Base-by-base conservation (phyloP, 2,888 invertebrate genomes). In the Aelia acuminata region DNA sequence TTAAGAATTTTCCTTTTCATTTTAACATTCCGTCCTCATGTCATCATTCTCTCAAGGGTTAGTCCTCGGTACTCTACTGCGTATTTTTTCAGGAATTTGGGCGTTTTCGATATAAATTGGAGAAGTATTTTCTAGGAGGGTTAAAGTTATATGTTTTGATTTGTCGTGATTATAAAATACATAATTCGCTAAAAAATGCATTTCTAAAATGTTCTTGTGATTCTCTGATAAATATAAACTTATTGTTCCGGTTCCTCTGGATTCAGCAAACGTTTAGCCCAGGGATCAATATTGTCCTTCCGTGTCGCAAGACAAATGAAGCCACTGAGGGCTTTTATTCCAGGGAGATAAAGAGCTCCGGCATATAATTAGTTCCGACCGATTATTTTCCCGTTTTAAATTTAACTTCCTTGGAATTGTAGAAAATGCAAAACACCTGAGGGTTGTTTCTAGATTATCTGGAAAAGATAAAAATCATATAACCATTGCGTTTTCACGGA, bases 241-340 rank as follows among this genome's bases (percentile, higher is more conserved):
- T 15, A 15, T 31, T 1, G 15, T 0, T 5, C 3, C 0, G 18
- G 18, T 35, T 35, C 31, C 18, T 70, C 18, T 3, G 35, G 15
- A 18, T 70, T 70, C 8, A 35, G 31, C 5, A 35, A 18, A 15
- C 31, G 35, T 70, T 70, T 70, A 70, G 35, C 1, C 18, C 1
- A 18, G 1, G 8, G 63, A 70, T 70, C 63, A 35, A 70, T 70
- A 70, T 70, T 70, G 63, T 70, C 63, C 35, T 70, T 70, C 63
- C 63, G 63, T 70, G 63, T 31, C 31, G 18, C 22, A 70, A 70
- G 63, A 70, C 63, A 70, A 70, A 70, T 70, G 63, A 70, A 70
- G 31, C 63, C 20, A 70, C 35, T 35, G 35, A 70, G 63, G 35
- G 31, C 63, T 70, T 70, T 70, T 70, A 70, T 70, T 70, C 63